These are phyloP conservation scores for Cosmopolites sordidus DNA, from an alignment of 2,888 invertebrate species.

Conservation along the genomic window DNA sequence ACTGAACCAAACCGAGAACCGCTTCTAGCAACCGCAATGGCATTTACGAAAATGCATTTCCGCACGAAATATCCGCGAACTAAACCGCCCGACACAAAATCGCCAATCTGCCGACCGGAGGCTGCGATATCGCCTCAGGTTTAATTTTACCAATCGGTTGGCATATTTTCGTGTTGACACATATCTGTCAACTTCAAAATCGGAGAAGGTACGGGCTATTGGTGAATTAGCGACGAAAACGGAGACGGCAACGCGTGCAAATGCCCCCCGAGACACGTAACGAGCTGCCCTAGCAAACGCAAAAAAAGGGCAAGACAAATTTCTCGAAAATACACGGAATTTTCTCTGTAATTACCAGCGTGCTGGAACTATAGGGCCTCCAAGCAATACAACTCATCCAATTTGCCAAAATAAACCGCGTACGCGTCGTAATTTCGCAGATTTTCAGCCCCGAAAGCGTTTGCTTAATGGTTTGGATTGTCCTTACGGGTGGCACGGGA, in stretches of 20 bases:
- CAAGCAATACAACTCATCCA: slow-evolving; percentile 28
- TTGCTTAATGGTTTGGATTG: slow-evolving; percentile 49
- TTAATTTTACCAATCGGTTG: slow-evolving; percentile 17
- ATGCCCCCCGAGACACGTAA: slow-evolving; percentile 8
- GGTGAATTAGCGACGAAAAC: slow-evolving; percentile 1
- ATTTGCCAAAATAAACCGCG: slow-evolving; percentile 26
- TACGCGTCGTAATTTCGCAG: slow-evolving; percentile 24
- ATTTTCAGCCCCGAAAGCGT: slow-evolving; percentile 49
- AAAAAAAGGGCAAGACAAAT: slow-evolving; percentile 33
- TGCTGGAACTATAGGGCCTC: slow-evolving; percentile 27
- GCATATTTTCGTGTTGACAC: slow-evolving; percentile 26
- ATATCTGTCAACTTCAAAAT: slow-evolving; percentile 12
- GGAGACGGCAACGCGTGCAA: not conserved
- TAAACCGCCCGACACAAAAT: slow-evolving; percentile 8
- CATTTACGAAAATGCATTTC: slow-evolving; percentile 17
- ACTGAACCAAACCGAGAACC: slow-evolving; percentile 29
- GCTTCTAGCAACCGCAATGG: slow-evolving; percentile 17
- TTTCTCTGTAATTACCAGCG: slow-evolving; percentile 13
- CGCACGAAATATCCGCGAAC: slow-evolving; percentile 3
- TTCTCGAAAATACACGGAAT: slow-evolving; percentile 34
- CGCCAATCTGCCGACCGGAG: slow-evolving; percentile 6
- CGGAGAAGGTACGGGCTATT: slow-evolving; percentile 20
- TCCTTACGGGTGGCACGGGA: slow-evolving; percentile 42
- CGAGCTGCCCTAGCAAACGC: slow-evolving; percentile 1
- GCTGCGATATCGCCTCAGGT: slow-evolving; percentile 6